phyloP scores from a whole-genome alignment of 2,113 vertebrate genomes.

The Prolemur simus region DNA sequence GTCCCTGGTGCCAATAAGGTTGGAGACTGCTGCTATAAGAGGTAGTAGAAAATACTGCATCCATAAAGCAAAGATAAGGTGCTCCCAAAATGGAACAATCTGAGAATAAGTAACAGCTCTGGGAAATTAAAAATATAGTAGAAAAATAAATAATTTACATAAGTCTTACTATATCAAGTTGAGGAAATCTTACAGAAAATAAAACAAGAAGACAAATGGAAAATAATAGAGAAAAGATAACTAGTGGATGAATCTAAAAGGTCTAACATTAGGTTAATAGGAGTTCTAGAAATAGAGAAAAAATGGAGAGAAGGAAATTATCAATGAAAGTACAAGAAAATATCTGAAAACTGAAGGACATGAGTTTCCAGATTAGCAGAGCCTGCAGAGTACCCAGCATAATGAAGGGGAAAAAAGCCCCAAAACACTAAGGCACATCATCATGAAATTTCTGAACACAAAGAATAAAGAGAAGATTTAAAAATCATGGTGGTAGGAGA shows the following conservation, averaged over 20 bases:
- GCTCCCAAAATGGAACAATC: not conserved
- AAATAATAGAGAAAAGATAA: not conserved
- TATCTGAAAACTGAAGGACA: not conserved
- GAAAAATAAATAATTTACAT: not conserved
- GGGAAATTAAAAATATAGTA: slow-evolving; percentile 15
- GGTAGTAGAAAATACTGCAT: not conserved
- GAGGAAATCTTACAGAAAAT: not conserved
- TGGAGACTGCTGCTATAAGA: not conserved
- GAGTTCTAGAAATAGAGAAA: not conserved
- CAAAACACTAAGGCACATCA: not conserved
- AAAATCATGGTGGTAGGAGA: not conserved
- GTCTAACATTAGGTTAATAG: not conserved
- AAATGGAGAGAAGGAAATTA: not conserved
- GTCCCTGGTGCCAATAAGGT: no score
- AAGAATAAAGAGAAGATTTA: not conserved
- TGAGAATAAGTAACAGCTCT: not conserved
- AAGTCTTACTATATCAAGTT: not conserved
- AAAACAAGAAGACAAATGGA: slow-evolving; percentile 14
- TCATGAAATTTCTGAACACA: not conserved
- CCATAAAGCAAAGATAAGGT: slow-evolving; percentile 2
- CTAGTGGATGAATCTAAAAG: not conserved
- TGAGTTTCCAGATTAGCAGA: not conserved
- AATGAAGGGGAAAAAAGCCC: not conserved
- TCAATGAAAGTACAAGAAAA: not conserved
- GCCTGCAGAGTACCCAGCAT: not conserved